Conservation (phyloP, 2,113 vertebrate species). For the Anser brachyrhynchus region DNA sequence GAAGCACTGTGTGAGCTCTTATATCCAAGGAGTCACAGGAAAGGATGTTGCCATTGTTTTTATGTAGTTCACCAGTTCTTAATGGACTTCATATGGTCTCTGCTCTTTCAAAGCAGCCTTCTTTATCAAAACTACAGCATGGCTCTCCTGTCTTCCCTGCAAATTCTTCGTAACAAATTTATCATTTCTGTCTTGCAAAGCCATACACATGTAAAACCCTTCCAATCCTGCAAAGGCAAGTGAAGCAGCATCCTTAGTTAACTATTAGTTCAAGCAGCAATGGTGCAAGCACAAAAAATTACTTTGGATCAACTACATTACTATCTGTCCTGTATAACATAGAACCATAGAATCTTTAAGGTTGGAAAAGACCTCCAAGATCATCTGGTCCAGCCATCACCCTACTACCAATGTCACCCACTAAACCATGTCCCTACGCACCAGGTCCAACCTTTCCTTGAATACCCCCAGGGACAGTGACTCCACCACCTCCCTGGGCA, state of each 20-base stretch:
- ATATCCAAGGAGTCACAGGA: constrained; percentile 17
- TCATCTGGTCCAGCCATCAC: too few relatives aligned
- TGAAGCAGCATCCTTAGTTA: background rate
- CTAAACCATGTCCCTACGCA: too few relatives aligned
- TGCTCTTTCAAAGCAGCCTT: constrained; percentile 24
- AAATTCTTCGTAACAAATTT: background rate
- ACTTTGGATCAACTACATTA: background rate
- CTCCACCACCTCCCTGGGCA: too few relatives aligned
- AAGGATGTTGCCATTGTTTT: constrained; percentile 10
- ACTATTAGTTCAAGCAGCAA: background rate
- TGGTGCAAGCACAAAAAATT: background rate
- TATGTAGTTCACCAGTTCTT: constrained; percentile 3
- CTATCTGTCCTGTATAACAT: background rate
- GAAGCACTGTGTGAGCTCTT: constrained; percentile 24
- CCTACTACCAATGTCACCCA: too few relatives aligned
- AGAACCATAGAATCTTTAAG: too few relatives aligned
- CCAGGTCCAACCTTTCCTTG: too few relatives aligned
- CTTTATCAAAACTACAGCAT: background rate
- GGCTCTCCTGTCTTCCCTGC: background rate
- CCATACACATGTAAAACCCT: background rate
- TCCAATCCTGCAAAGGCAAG: background rate
- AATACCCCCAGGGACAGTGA: too few relatives aligned
- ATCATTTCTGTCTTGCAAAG: background rate
- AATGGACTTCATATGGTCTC: constrained; percentile 55
- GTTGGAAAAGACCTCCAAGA: too few relatives aligned